Base-by-base conservation (phyloP, 1,140 invertebrate genomes). In the Drosophila jambulina region DNA sequence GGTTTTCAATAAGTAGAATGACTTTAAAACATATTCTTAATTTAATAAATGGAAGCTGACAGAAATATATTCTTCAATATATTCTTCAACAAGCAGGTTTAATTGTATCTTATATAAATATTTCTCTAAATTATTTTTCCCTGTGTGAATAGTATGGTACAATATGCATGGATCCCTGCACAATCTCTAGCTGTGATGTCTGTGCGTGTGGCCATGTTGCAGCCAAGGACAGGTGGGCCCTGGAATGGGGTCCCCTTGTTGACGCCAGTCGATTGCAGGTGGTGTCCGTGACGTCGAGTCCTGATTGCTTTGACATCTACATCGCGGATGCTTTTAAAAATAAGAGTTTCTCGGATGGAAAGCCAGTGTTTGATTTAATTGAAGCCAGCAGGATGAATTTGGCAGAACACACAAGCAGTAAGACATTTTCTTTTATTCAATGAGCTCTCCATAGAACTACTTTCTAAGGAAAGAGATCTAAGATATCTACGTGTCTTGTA, bases 141-240 rank as follows among this genome's bases (percentile, higher is more conserved):
- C 4, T 6, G 29, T 54, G 53, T n/a, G 1, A 2, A 38, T n/a
- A 23, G 32, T 54, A 13, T 23, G 21, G 53, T 25, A 10, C 32
- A 54, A 59, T 56, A 46, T 38, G 75, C 51, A 70, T 21, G 46
- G n/a, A 67, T 65, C 40, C 43, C n/a, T 32, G 36, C 98, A 53
- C 48, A 62, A 21, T 61, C 56, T 42, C 42, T 23, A 36, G 21
- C 34, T n/a, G 34, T 36, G 17, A 45, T 42, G 42, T 36, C 29
- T n/a, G 23, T 67, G 61, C 72, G 68, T 81, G 60, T 76, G 45
- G 42, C 19, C 27, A 48, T 59, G 40, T 38, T 70, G 54, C 42
- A 49, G 34, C 34, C 74, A 63, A 59, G 51, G 62, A 46, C 60
- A 70, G 67, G 67, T 70, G 64, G 43, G 19, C 13, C 12, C 38